Percentiles rank a stretch among this genome's conserved stretches.
phyloP scores from a whole-genome alignment of 2,888 invertebrate species.

The Ptychoptera albimana region DNA sequence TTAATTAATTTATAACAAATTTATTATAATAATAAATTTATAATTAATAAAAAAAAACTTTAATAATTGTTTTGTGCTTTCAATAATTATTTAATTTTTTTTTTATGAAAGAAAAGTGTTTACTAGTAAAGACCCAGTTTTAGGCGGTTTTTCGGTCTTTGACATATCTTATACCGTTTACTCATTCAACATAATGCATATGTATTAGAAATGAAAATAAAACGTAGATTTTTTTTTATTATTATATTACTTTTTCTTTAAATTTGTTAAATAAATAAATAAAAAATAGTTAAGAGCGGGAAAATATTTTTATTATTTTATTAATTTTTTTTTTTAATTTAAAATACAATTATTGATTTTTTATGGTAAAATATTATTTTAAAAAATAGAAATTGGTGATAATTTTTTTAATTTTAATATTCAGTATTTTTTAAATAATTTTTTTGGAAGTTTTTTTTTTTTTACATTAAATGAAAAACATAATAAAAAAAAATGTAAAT shows the following conservation, averaged over 20 bases:
- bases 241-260: background rate
- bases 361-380: background rate
- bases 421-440: too few relatives aligned
- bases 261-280: background rate
- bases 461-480: too few relatives aligned
- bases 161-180: conserved; percentile 2
- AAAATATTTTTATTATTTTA: conserved; percentile 1
- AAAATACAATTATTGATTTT: background rate
- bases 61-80: too few relatives aligned
- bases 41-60: too few relatives aligned
- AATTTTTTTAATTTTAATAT: too few relatives aligned
- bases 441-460: too few relatives aligned
- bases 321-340: background rate
- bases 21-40: too few relatives aligned
- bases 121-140: background rate
- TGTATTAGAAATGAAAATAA: background rate
- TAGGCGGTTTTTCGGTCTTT: conserved; percentile 1
- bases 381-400: too few relatives aligned
- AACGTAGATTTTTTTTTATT: too few relatives aligned
- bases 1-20: background rate
- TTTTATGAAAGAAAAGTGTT: background rate
- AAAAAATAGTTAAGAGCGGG: conserved; percentile 1
- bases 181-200: background rate
- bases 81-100: too few relatives aligned
- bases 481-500: too few relatives aligned